Evolutionary conservation across 2,888 invertebrate genomes (phyloP), one percentile per base, ranked within the genome.

Genomic region (Parnassius glacialis): DNA sequence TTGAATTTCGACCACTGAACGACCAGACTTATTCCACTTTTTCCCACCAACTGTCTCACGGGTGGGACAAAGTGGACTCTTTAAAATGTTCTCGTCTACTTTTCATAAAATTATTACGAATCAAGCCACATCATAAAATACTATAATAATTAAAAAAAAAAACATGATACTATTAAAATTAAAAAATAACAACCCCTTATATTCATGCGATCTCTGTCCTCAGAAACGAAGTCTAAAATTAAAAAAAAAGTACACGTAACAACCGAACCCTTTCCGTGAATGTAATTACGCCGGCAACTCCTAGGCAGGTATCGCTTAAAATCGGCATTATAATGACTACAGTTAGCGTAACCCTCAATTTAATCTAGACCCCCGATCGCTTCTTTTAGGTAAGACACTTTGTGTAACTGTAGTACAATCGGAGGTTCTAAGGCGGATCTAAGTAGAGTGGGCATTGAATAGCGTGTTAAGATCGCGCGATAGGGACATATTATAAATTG

Each of bases 401-500:
- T 61, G 48, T 50, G 41, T 20, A 42, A 52, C 62, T 50, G 25
- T 48, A 16, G 11, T 44, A 53, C 20, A 57, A 56, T 55, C 54
- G 20, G 55, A 59, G 61, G 61, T 16, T 13, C 57, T 20, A 5
- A 41, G 45, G n/a, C 11, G 76, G 45, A 25, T 74, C 79, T 65
- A 52, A 34, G 57, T 72, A 72, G 34, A 58, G 57, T 78, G 76
- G 80, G 65, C 69, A 66, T 34, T 34, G 55, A 62, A 74, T 85
- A 67, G 75, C 74, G 74, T 76, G 76, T 74, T 75, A 67, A 78
- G 85, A 89, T 90, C 79, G 76, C 61, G 68, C 74, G 90, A 90
- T 90, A 90, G 83, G 83, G 85, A 86, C 90, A 87, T 86, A 85
- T 88, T 90, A 89, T 90, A 90, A 90, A 90, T 90, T 89, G 82